Percentiles rank a stretch among this genome's conserved stretches.
Evolutionary conservation across 2,113 vertebrate genomes (phyloP).

Genomic region (Bubo blakistoni): DNA sequence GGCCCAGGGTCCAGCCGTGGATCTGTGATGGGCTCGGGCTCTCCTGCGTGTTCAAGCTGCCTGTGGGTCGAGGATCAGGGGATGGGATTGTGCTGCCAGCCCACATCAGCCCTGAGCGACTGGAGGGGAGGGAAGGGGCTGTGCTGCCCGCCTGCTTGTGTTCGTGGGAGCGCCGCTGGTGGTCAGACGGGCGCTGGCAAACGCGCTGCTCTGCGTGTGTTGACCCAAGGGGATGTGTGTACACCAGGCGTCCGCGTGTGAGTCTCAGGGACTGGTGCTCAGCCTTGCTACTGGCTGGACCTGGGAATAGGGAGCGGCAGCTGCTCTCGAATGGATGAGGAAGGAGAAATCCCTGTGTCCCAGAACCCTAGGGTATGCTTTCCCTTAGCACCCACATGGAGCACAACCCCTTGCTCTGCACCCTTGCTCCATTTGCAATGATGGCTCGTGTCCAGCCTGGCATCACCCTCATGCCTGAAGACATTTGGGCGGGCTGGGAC

Average conservation of each 20-base stretch:
- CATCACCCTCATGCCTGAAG: not conserved
- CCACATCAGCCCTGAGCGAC: not conserved
- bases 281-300: not conserved
- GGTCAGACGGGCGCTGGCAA: not conserved
- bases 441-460: not conserved
- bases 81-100: not conserved
- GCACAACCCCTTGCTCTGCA: not conserved
- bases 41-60: fast-evolving
- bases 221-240: fast-evolving
- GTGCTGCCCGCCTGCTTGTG: fast-evolving
- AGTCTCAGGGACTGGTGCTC: not conserved
- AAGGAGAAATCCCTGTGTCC: not conserved
- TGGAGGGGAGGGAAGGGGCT: not conserved
- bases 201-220: not conserved
- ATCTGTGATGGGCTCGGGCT: fast-evolving
- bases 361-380: not conserved
- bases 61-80: not conserved
- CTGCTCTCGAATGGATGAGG: not conserved
- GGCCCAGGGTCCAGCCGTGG: fast-evolving
- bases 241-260: not conserved
- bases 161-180: fast-evolving
- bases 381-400: not conserved
- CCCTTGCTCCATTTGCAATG: not conserved
- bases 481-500: not conserved
- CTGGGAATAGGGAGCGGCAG: not conserved